phyloP scores from a whole-genome alignment of 92 coral and sea anemone genomes.

The Zoanthus sociatus region DNA sequence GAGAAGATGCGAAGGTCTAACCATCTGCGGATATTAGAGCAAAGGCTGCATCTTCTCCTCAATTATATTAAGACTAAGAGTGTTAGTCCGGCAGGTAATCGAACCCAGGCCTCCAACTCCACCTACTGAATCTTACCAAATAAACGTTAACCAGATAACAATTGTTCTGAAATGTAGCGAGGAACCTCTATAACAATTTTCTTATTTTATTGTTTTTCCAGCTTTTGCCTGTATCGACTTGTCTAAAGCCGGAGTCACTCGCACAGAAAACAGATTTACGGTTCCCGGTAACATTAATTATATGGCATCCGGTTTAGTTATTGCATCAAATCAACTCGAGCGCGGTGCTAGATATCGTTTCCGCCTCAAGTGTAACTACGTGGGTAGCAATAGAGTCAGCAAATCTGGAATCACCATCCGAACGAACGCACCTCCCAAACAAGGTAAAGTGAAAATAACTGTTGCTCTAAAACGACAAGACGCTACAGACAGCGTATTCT shows the following conservation, averaged over 20 bases:
- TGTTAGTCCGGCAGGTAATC: too few species aligned
- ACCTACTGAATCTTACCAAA: too few species aligned
- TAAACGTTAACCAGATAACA: too few species aligned
- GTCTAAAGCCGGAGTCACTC: background rate
- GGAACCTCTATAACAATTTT: too few species aligned
- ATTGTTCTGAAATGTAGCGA: too few species aligned
- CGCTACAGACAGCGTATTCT: too few species aligned
- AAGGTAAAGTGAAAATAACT: background rate
- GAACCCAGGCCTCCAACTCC: too few species aligned
- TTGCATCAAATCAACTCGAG: background rate
- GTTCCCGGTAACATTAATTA: background rate
- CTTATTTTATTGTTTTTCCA: background rate
- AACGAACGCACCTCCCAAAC: slow-evolving; percentile 30
- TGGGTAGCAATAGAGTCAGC: background rate
- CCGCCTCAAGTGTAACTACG: background rate
- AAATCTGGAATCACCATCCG: slow-evolving; percentile 10
- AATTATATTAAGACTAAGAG: too few species aligned
- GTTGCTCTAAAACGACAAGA: too few species aligned
- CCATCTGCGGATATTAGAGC: too few species aligned
- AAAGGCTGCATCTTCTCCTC: too few species aligned
- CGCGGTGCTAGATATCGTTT: slow-evolving; percentile 16
- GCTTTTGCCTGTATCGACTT: slow-evolving; percentile 19
- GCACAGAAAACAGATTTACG: background rate
- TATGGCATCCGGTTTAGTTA: background rate
- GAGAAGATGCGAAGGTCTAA: too few species aligned